Percentiles rank a stretch among this genome's conserved stretches.
phyloP scores from a whole-genome alignment of 1,140 invertebrate genomes.

The Gonatopus flavifemur region DNA sequence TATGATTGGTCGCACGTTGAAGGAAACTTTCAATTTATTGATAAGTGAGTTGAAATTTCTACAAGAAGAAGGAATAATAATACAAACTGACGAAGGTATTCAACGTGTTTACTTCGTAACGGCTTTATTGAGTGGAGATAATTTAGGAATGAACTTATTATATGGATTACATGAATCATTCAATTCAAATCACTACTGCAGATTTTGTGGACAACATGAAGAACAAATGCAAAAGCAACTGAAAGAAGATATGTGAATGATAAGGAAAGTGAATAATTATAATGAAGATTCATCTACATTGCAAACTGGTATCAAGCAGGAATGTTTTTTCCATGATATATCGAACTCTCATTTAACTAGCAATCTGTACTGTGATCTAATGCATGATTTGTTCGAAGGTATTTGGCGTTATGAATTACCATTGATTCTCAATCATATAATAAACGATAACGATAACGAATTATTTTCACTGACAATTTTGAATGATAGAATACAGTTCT shows the following conservation, averaged over 20 bases:
- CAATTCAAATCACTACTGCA: constrained; percentile 11
- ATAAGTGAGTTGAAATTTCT: too few relatives aligned
- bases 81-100: neutral
- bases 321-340: constrained; percentile 17
- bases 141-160: constrained; percentile 16
- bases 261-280: constrained; percentile 17
- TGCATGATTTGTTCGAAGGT: too few relatives aligned
- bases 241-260: constrained; percentile 14
- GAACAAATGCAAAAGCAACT: constrained; percentile 3
- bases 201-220: constrained; percentile 10
- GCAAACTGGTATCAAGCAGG: constrained; percentile 11
- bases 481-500: constrained; percentile 24
- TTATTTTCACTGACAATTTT: constrained; percentile 18
- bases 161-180: constrained; percentile 16
- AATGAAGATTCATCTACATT: constrained; percentile 5
- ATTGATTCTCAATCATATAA: too few relatives aligned
- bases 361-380: constrained; percentile 19
- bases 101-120: constrained; percentile 13
- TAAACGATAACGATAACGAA: too few relatives aligned
- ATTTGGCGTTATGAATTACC: too few relatives aligned
- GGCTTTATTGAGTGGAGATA: constrained; percentile 11
- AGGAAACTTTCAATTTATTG: too few relatives aligned
- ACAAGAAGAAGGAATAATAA: too few relatives aligned
- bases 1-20: too few relatives aligned
- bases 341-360: constrained; percentile 18